These are phyloP conservation scores for Spheniscus mendiculus DNA, from an alignment of 2,113 vertebrate genomes.

Conservation along the genomic window DNA sequence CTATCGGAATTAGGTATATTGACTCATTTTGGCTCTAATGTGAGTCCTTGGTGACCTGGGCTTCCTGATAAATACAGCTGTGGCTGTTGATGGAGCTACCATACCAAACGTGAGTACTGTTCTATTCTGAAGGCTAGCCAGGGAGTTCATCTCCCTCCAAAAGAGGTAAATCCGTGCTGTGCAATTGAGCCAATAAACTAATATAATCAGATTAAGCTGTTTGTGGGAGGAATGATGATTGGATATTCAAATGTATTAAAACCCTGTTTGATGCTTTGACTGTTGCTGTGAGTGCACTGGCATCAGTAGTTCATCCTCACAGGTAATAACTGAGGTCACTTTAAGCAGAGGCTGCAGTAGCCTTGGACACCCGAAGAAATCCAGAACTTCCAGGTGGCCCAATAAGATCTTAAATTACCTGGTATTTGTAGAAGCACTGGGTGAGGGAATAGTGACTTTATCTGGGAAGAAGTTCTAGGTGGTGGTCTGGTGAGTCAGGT, in stretches of 20 bases:
- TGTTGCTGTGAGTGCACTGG: background rate
- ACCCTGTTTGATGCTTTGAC: background rate
- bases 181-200: background rate
- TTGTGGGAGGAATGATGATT: background rate
- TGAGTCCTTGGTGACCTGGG: background rate
- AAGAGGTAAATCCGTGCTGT: background rate
- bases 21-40: background rate
- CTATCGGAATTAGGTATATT: background rate
- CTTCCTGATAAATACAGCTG: background rate
- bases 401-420: background rate
- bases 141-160: background rate
- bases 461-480: background rate
- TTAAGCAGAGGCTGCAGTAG: background rate
- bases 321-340: background rate
- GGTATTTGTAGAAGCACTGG: background rate
- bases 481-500: conserved; percentile 26
- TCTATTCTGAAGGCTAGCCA: background rate
- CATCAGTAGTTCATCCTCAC: background rate
- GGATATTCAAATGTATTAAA: background rate
- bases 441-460: background rate
- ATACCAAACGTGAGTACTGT: background rate
- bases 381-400: background rate
- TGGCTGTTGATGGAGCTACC: background rate
- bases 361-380: background rate
- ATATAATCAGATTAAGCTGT: background rate